Percentiles rank a stretch among this genome's conserved stretches.
These are phyloP conservation scores for Podarcis muralis DNA, from an alignment of 2,113 vertebrate species.

Conservation along the genomic window DNA sequence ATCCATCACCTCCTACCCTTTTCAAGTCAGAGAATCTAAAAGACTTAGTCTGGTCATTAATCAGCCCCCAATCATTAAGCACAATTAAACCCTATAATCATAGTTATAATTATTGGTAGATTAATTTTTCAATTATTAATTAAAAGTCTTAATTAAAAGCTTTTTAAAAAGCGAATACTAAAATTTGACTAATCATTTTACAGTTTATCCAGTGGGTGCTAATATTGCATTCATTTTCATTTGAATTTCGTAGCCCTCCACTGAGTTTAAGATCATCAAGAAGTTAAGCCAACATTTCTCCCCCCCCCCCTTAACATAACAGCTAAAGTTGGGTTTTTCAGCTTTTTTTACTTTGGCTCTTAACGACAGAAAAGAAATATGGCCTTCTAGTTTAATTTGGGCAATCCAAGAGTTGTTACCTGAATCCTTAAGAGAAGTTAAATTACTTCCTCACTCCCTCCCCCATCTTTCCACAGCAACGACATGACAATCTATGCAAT, in stretches of 20 bases:
- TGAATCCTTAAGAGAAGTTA: too few relatives aligned
- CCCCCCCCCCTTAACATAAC: neutral
- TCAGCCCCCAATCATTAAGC: slow-evolving; percentile 77
- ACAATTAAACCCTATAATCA: slow-evolving; percentile 79
- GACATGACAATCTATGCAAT: too few relatives aligned
- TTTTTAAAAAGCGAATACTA: slow-evolving; percentile 68
- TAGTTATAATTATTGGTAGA: slow-evolving; percentile 83
- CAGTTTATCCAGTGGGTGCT: slow-evolving; percentile 70
- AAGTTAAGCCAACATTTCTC: slow-evolving; percentile 23
- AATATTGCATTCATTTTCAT: slow-evolving; percentile 58
- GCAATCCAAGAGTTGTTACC: neutral
- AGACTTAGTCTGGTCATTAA: slow-evolving; percentile 78
- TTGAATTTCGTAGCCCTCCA: slow-evolving; percentile 47
- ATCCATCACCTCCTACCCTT: slow-evolving; percentile 72
- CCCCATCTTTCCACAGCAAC: too few relatives aligned
- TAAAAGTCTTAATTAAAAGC: slow-evolving; percentile 78
- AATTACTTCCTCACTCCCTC: too few relatives aligned
- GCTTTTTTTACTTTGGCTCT: neutral
- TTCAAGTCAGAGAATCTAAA: slow-evolving; percentile 70
- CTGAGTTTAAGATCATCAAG: slow-evolving; percentile 24
- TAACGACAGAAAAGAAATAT: neutral
- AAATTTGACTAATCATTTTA: slow-evolving; percentile 78
- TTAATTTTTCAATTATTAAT: slow-evolving; percentile 82
- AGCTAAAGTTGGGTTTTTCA: neutral
- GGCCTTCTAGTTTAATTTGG: neutral